Conservation (phyloP, 2,113 vertebrate genomes). For the Corynorhinus townsendii region DNA sequence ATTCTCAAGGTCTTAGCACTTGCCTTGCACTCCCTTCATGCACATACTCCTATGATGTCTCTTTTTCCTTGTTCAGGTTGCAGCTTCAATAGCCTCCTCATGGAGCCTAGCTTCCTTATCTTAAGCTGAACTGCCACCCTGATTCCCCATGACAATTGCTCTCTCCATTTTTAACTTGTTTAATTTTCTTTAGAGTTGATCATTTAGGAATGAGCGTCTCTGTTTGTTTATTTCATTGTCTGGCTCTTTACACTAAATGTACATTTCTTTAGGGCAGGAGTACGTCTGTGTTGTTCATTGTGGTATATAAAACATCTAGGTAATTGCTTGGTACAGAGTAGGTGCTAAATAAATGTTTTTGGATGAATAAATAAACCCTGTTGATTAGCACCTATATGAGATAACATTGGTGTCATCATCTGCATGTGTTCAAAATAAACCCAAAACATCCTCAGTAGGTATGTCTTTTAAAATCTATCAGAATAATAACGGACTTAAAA, state of each 20-base stretch:
- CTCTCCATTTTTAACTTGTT: neutral
- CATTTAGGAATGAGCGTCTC: neutral
- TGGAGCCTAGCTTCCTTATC: neutral
- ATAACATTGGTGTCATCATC: neutral
- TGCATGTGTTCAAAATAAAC: neutral
- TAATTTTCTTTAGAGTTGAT: neutral
- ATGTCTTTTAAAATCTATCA: neutral
- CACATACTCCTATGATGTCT: neutral
- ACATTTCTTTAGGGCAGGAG: neutral
- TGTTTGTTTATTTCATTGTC: neutral
- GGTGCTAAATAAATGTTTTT: neutral
- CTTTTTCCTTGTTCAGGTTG: neutral
- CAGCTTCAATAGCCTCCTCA: neutral
- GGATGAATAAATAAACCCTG: neutral
- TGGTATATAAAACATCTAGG: neutral
- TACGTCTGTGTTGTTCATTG: neutral
- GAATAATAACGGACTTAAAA: neutral
- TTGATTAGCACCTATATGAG: neutral
- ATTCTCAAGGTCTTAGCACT: neutral
- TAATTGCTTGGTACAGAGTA: neutral
- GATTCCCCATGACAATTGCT: neutral
- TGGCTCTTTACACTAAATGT: neutral
- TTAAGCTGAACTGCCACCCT: neutral
- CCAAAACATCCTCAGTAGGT: neutral
- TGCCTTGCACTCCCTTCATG: neutral